Base-by-base conservation (phyloP, 2,888 invertebrate genomes). In the Heliconius ethilla region DNA sequence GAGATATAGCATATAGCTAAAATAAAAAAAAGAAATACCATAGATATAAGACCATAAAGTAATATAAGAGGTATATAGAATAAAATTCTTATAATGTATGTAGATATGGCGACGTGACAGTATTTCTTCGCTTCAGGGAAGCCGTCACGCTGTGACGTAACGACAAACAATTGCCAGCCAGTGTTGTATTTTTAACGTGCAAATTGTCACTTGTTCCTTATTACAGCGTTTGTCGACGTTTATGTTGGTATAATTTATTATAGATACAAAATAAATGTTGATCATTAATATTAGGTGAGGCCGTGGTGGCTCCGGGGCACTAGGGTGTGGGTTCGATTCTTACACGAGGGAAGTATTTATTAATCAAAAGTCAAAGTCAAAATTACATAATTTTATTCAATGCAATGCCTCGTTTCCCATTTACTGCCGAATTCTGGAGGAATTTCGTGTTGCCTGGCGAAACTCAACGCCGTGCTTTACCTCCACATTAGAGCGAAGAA, bases 161-260 rank as follows among this genome's bases (percentile, higher is more conserved):
- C 29, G 76, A 40, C 40, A 75, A 77, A 70, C 77, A 77, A 79
- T 79, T 74, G 74, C 74, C 79, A 79, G 65, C 69, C 55, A 18
- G 69, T 29, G 75, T 77, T 74, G 40, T 79, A 79, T 79, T 79
- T 79, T 79, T 79, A 77, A 79, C 75, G 70, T 75, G 74, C 70
- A 75, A 77, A 75, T 77, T 75, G 79, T 76, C 76, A 74, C 63
- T 78, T 72, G 69, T 74, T 51, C 69, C 65, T 73, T 40, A 66
- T 69, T 76, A 51, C 25, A 74, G 63, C 67, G 51, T 10, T 77
- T 69, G 75, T 66, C 55, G 45, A 65, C 25, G 11, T 55, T 59
- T 59, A 55, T 62, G 33, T 5, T 13, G 6, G 13, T 72, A 55
- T 29, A 72, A 33, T 59, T 33, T 59, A 55, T 72, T 72, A 10